Evolutionary conservation across 2,113 vertebrate genomes (phyloP).

Genomic region (Anser cygnoides): DNA sequence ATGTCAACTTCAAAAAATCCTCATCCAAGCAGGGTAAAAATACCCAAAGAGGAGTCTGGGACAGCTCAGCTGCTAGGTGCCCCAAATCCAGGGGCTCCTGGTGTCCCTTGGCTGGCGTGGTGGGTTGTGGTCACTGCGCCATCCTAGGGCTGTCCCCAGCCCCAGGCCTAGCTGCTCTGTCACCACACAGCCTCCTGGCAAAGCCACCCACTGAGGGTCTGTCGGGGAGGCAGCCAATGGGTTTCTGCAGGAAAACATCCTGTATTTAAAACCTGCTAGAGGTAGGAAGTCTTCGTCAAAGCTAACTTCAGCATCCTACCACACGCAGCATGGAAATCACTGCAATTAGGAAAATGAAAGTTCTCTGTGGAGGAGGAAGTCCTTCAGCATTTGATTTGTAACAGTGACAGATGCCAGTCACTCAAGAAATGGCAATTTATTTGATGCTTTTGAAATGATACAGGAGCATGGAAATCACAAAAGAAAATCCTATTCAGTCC

Average conservation of each 20-base stretch:
- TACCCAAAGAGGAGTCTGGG: not conserved
- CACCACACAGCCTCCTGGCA: not conserved
- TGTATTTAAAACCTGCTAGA: not conserved
- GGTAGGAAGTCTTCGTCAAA: not conserved
- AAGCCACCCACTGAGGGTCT: not conserved
- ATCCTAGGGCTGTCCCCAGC: fast-evolving
- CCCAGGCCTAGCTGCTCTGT: not conserved
- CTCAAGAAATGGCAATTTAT: not conserved
- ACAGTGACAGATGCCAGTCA: not conserved
- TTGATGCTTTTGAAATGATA: not conserved
- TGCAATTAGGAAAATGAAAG: not conserved
- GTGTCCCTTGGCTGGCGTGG: not conserved
- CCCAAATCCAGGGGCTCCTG: not conserved
- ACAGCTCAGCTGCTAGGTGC: not conserved
- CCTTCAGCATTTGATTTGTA: not conserved
- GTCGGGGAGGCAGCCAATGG: not conserved
- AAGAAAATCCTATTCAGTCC: not conserved
- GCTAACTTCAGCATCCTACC: not conserved
- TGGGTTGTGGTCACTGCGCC: not conserved
- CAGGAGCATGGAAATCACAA: not conserved
- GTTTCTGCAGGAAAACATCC: not conserved
- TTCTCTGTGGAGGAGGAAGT: not conserved
- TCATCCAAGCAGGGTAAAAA: not conserved
- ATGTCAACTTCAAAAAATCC: not conserved
- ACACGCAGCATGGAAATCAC: not conserved